Evolutionary conservation across 2,113 vertebrate species (phyloP).

Genomic region (Oreochromis aureus): DNA sequence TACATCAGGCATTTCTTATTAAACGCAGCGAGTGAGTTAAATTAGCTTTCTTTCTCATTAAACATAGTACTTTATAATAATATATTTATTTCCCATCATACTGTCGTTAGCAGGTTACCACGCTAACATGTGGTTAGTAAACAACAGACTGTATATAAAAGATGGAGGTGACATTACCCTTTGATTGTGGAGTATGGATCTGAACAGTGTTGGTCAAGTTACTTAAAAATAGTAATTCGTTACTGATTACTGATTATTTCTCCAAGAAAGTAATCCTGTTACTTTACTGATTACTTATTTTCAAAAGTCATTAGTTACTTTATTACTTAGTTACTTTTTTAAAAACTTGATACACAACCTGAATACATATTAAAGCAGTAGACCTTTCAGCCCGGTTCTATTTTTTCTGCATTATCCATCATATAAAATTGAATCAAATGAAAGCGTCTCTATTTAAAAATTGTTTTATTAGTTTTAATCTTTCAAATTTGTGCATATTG

Average conservation of each 20-base stretch:
- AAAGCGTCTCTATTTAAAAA: background rate
- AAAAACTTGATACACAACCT: background rate
- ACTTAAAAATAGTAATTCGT: background rate
- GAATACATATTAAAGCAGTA: background rate
- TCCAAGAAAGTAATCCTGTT: background rate
- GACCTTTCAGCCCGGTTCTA: background rate
- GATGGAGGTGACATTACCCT: background rate
- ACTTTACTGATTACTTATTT: background rate
- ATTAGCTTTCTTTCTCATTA: background rate
- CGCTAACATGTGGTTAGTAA: background rate
- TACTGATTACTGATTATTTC: background rate
- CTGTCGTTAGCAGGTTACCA: background rate
- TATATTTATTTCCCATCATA: background rate
- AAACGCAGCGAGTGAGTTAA: background rate
- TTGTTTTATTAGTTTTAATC: background rate
- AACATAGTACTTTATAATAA: background rate
- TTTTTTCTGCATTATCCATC: background rate
- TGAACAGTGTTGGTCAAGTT: background rate
- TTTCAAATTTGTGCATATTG: background rate
- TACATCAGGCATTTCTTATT: background rate
- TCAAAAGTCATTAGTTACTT: background rate
- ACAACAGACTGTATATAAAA: background rate
- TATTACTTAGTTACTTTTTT: background rate
- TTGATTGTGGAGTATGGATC: background rate
- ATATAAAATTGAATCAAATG: background rate